A percentile compares a stretch with the other conserved stretches of the same genome.
phyloP scores from a whole-genome alignment of 1,140 invertebrate species.

The Eumaeus atala region DNA sequence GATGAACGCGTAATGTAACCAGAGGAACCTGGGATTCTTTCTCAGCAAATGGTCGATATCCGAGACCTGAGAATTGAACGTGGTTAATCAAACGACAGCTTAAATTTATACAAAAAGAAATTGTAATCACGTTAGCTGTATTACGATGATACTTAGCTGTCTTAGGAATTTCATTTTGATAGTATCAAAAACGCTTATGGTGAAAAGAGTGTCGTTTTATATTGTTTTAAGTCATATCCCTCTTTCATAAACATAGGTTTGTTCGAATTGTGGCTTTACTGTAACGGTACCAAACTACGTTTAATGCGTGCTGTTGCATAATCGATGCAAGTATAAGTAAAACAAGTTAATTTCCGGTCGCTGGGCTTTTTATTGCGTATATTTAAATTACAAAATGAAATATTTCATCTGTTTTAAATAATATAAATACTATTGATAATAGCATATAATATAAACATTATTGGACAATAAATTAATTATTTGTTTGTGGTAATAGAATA shows the following conservation, averaged over 20 bases:
- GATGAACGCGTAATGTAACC: too few species aligned
- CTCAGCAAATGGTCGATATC: too few species aligned
- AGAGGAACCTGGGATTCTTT: too few species aligned
- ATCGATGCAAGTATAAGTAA: slow-evolving; percentile 39
- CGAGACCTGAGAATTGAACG: background rate
- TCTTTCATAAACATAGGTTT: slow-evolving; percentile 25
- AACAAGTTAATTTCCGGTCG: slow-evolving; percentile 58
- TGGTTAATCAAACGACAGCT: background rate
- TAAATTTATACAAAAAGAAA: background rate
- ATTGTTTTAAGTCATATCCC: slow-evolving; percentile 14
- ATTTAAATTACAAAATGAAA: slow-evolving; percentile 32
- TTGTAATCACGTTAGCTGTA: too few species aligned
- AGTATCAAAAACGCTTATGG: background rate
- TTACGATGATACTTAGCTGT: too few species aligned
- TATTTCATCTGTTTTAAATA: slow-evolving; percentile 11
- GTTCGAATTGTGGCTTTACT: slow-evolving; percentile 37
- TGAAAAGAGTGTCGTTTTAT: slow-evolving; percentile 9
- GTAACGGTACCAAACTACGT: slow-evolving; percentile 59
- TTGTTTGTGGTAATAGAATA: too few species aligned
- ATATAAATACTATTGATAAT: too few species aligned
- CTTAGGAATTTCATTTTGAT: slow-evolving; percentile 5
- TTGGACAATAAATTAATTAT: too few species aligned
- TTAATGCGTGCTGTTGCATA: slow-evolving; percentile 53
- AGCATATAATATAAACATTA: too few species aligned
- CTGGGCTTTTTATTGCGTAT: slow-evolving; percentile 42